Conservation (phyloP, 2,113 vertebrate genomes). For the Pipra filicauda region DNA sequence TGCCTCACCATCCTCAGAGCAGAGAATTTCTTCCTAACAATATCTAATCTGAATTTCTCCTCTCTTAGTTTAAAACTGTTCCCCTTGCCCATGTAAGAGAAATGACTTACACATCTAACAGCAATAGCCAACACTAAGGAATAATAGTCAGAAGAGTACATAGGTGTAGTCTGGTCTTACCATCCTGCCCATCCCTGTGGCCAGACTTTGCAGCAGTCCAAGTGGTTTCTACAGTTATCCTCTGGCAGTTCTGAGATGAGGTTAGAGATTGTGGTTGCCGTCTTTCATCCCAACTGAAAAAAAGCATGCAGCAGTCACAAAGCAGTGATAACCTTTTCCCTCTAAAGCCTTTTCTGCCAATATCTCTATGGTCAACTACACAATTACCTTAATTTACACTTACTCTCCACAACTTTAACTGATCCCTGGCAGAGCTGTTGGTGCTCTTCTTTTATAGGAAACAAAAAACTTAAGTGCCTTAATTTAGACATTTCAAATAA, state of each 20-base stretch:
- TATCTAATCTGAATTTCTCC: background rate
- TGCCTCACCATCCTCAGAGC: background rate
- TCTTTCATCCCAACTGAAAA: constrained; percentile 2
- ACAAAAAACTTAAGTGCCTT: background rate
- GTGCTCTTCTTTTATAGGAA: background rate
- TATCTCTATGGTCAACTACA: background rate
- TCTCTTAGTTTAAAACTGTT: background rate
- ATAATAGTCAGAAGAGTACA: background rate
- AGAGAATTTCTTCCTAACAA: background rate
- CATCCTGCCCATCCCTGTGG: background rate
- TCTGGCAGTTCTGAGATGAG: background rate
- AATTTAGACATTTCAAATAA: background rate
- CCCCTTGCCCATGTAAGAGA: background rate
- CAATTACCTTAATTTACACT: background rate
- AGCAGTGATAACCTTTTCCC: background rate
- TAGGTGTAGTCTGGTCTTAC: background rate
- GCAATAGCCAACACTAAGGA: background rate
- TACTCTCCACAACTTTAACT: background rate
- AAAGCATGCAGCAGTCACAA: background rate
- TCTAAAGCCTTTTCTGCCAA: background rate
- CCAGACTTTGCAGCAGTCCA: background rate
- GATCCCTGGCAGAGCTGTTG: background rate
- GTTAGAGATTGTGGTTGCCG: background rate
- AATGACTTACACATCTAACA: background rate
- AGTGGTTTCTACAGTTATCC: background rate